Percentiles rank a stretch among this genome's conserved stretches.
phyloP scores from a whole-genome alignment of 2,113 vertebrate species.

The Columbina picui region DNA sequence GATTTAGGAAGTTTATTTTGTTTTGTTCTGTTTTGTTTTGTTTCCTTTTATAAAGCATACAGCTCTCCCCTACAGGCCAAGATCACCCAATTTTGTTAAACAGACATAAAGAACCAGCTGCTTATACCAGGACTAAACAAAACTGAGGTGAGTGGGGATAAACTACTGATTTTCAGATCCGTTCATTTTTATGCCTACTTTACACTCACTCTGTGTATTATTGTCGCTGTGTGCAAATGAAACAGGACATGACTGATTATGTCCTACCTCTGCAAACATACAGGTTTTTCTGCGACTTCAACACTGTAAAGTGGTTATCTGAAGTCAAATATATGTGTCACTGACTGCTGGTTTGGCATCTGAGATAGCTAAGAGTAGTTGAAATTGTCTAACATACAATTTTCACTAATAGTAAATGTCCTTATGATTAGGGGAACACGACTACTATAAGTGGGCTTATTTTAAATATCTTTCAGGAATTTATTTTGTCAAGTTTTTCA shows the following conservation, averaged over 20 bases:
- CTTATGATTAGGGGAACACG: background rate
- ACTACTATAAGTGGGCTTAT: background rate
- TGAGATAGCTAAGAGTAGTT: background rate
- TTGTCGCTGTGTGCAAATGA: background rate
- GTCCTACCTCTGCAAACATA: background rate
- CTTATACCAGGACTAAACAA: background rate
- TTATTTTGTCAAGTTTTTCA: background rate
- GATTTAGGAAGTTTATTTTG: background rate
- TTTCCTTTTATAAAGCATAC: background rate
- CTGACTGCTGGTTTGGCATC: background rate
- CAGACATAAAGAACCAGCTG: background rate
- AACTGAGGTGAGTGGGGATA: rapidly evolving
- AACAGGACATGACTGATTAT: background rate
- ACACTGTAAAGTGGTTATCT: background rate
- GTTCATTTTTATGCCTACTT: background rate
- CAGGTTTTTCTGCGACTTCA: background rate
- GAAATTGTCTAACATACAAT: background rate
- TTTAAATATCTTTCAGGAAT: background rate
- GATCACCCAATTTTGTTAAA: background rate
- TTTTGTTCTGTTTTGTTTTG: too few relatives aligned
- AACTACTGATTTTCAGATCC: background rate
- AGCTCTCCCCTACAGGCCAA: background rate
- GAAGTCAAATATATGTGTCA: background rate
- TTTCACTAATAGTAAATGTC: background rate
- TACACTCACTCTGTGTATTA: background rate